Evolutionary conservation across 2,888 invertebrate species (phyloP), one percentile per base, ranked within the genome.

Genomic region (Macrophya annulata): DNA sequence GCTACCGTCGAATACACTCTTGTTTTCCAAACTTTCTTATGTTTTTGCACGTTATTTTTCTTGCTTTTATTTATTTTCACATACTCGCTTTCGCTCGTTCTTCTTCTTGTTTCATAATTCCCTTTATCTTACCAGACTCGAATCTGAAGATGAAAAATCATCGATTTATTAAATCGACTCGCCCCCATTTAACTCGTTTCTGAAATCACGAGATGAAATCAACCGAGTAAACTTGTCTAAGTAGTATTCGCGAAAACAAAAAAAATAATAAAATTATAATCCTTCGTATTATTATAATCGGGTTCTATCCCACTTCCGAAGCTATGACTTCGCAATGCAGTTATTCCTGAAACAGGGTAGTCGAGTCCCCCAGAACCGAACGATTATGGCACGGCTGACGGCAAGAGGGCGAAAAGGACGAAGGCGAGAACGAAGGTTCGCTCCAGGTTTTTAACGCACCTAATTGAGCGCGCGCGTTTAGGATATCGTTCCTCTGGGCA

Each of bases 401-500:
- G n/a, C n/a, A 9, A 79, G 59, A 59, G 81, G 65, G 81, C 81
- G 62, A 62, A 81, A 51, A 68, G 65, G 83, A 83, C 83, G 51
- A 17, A 68, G 68, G 40, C 59, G 59, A 59, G 81, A 81, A 62
- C 17, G 68, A 48, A 68, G 51, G 83, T 45, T 74, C 43, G 43
- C 72, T 59, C 84, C 51, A 68, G 81, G 77, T 81, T 85, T 85
- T 85, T 85, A 85, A 85, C 85, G 79, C 68, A 79, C 85, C 71
- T 85, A 81, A 85, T 85, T 81, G 85, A 79, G 79, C 43, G 25
- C 43, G 71, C 68, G 43, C 77, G 79, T 85, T 85, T 81, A 71
- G 81, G 77, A 79, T 77, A 85, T 85, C 85, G 85, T 85, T 65
- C 85, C 85, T 81, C 85, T 59, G 85, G 85, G 85, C 85, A 59